Evolutionary conservation across 2,113 vertebrate genomes (phyloP), one percentile per base, ranked within the genome.

Genomic region (Nymphicus hollandicus): DNA sequence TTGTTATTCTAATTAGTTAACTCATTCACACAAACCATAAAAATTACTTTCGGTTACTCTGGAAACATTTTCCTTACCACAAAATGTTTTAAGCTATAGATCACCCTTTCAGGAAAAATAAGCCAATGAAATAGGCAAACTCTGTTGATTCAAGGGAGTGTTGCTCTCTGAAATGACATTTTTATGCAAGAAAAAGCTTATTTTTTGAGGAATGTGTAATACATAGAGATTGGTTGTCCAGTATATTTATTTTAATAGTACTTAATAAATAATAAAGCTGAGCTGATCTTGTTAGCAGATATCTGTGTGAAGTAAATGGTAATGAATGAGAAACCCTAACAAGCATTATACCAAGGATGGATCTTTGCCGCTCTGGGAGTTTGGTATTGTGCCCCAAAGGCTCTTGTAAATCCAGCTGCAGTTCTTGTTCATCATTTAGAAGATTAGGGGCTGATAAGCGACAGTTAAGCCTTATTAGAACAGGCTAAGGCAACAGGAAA

Each of bases 351-450:
- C 86, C 74, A 84, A 94, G 78, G 77, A 94, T 46, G 66, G 76
- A 94, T 96, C 83, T 96, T 88, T 23, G 31, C 60, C 2, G 33
- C 87, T 87, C 91, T 86, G 85, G 91, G 92, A 96, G 79, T 78
- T 94, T 83, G 88, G 86, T 97, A 92, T 96, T 95, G 83, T 96
- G 96, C 96, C 96, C 96, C 94, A 96, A 96, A 96, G 96, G 96
- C 92, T 95, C 93, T 97, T 95, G 83, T 92, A 95, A 95, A 96
- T 91, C 96, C 92, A 96, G 93, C 92, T 95, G 88, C 81, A 94
- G 86, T 93, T 95, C 94, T 94, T 87, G 89, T 84, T 93, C 89
- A 92, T 95, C 92, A 89, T 95, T 94, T 94, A 92, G 93, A 94
- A 95, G 96, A 96, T 96, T 96, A 97, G 91, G 83, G 79, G 95